Evolutionary conservation across 1,140 invertebrate species (phyloP).

Genomic region (Temnothorax nylanderi): DNA sequence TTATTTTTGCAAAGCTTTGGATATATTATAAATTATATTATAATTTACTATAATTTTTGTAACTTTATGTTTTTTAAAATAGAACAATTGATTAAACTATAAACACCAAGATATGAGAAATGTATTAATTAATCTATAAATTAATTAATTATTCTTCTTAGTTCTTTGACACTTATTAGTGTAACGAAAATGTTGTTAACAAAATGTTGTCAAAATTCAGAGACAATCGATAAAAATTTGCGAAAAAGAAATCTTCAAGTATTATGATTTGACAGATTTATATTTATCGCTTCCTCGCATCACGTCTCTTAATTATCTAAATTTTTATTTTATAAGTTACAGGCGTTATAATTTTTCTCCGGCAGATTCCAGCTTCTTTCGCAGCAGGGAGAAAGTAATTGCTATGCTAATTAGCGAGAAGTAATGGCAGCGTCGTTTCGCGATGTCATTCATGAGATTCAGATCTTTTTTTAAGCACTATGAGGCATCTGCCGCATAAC

Average conservation of each 20-base stretch:
- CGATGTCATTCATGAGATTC: conserved; percentile 27
- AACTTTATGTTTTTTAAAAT: neutral
- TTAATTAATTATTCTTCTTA: neutral
- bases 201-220: neutral
- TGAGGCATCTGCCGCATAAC: neutral
- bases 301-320: neutral
- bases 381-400: conserved; percentile 35
- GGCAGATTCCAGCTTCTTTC: neutral
- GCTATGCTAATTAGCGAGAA: conserved; percentile 26
- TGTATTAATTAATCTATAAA: neutral
- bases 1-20: neutral
- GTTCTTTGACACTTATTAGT: neutral
- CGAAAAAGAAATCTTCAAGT: neutral
- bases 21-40: neutral
- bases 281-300: neutral
- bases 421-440: conserved; percentile 20
- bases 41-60: conserved; percentile 3
- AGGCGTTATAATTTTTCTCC: neutral
- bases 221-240: neutral
- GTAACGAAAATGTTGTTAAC: neutral
- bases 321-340: conserved; percentile 8
- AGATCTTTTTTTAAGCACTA: neutral
- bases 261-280: neutral
- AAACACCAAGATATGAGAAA: neutral
- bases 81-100: neutral